A percentile compares a stretch with the other conserved stretches of the same genome.
These are phyloP conservation scores for Dendrophyllia cribrosa DNA, from an alignment of 64 coral and sea anemone species.

Conservation along the genomic window DNA sequence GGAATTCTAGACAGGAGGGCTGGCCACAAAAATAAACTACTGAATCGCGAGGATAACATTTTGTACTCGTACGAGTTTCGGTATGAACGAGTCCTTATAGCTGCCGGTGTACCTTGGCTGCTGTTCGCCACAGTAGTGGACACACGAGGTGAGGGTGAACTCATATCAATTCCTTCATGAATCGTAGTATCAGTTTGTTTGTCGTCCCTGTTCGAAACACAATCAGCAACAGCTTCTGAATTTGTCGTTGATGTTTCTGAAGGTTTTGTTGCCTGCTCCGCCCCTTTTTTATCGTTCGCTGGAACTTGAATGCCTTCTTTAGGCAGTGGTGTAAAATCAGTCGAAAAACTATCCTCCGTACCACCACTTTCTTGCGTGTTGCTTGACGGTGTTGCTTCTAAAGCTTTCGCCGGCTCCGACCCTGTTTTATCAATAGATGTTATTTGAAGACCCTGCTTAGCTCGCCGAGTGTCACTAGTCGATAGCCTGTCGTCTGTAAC, in stretches of 20 bases:
- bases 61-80: conserved; percentile 72
- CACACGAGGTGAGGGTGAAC: not conserved
- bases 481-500: too few species aligned
- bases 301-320: not conserved
- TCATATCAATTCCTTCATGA: not conserved
- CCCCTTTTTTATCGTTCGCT: not conserved
- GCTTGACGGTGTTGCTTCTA: not conserved
- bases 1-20: conserved; percentile 73
- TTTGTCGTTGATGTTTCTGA: not conserved
- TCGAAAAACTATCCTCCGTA: too few species aligned
- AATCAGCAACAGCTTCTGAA: not conserved
- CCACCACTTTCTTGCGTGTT: not conserved
- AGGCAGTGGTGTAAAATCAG: not conserved
- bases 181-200: not conserved
- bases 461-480: not conserved
- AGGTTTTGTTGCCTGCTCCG: not conserved
- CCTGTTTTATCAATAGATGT: not conserved
- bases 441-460: not conserved
- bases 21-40: conserved; percentile 85
- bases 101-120: not conserved
- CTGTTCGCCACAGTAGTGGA: not conserved
- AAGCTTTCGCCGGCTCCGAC: not conserved
- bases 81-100: not conserved
- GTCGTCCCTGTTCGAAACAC: not conserved
- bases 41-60: conserved; percentile 75